Base-by-base conservation (phyloP, 2,888 invertebrate species). In the Apocheima hispidaria region DNA sequence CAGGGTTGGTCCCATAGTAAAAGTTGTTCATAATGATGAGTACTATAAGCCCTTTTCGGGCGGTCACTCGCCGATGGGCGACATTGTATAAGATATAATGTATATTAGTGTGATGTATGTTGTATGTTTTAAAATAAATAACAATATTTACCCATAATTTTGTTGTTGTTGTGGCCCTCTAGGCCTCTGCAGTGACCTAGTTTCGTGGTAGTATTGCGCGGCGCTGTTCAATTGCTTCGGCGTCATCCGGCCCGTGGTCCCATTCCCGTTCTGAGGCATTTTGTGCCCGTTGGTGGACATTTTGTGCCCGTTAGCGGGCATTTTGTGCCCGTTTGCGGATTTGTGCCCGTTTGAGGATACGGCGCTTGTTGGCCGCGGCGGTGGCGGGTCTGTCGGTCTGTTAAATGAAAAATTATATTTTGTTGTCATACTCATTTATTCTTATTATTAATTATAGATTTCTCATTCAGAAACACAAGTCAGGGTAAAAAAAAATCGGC, bases 161-260 rank as follows among this genome's bases (percentile, higher is more conserved):
- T 60, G 60, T 4, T 50, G 60, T 23, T 55, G 60, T 2, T 26
- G 90, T 0, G 54, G 63, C 6, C 77, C 78, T 7, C 87, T 65
- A 68, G 95, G 94, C 26, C 95, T 78, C 77, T 95, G 95, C 74
- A 95, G 77, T 1, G 95, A 95, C 49, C 95, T 81, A 0, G 95
- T 95, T 67, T 95, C 95, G 36, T 93, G 94, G 71, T 93, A 93
- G 65, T 90, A 90, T 79, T 88, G 88, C 56, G 88, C 84, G 0
- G 84, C 86, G 53, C 84, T 88, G 63, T 83, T 86, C 2, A 65
- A 84, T 53, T 78, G 77, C 38, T 77, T 87, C 9, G 65, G 63
- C 23, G 60, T 44, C 68, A 63, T 58, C 0, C 79, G 54, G 9
- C 86, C 84, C 5, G 84, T 84, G 4, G 83, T 78, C 18, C 64